Percentiles rank a stretch among this genome's conserved stretches.
Conservation (phyloP, 1,140 invertebrate species). For the Capitella teleta region DNA sequence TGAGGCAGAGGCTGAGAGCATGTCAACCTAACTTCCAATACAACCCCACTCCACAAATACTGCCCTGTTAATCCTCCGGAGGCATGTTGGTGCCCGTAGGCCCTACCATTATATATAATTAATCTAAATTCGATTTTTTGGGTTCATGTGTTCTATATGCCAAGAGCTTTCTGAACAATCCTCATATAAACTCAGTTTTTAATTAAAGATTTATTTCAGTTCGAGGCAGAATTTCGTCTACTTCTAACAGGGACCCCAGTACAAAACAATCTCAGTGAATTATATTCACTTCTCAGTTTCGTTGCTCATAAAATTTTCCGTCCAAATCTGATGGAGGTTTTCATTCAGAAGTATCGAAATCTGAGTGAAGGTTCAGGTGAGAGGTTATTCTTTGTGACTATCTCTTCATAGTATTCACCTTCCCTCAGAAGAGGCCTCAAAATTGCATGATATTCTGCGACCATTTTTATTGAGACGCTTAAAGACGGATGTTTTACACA, state of each 20-base stretch:
- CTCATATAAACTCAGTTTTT: no score
- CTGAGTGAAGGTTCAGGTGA: neutral
- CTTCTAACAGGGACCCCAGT: conserved; percentile 95
- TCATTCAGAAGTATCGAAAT: conserved; percentile 1
- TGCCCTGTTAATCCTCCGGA: no score
- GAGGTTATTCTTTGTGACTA: neutral
- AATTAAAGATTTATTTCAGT: no score
- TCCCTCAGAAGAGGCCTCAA: conserved; percentile 17
- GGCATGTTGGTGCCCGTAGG: no score
- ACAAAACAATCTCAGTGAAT: conserved; percentile 92
- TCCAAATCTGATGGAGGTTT: neutral
- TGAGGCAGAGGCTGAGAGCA: no score
- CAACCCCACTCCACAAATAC: no score
- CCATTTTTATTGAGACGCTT: conserved; percentile 34
- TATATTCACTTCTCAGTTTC: conserved; percentile 94
- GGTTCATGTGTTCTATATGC: no score
- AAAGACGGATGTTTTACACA: conserved; percentile 31
- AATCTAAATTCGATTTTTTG: no score
- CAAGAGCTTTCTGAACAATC: no score
- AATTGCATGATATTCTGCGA: conserved; percentile 27
- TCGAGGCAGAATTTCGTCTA: conserved; percentile 74
- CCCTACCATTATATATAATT: no score
- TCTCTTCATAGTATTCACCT: neutral
- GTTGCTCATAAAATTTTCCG: conserved; percentile 83
- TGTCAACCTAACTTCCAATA: no score